A percentile compares a stretch with the other conserved stretches of the same genome.
phyloP scores from a whole-genome alignment of 1,140 invertebrate genomes.

The Anastatus disparis region DNA sequence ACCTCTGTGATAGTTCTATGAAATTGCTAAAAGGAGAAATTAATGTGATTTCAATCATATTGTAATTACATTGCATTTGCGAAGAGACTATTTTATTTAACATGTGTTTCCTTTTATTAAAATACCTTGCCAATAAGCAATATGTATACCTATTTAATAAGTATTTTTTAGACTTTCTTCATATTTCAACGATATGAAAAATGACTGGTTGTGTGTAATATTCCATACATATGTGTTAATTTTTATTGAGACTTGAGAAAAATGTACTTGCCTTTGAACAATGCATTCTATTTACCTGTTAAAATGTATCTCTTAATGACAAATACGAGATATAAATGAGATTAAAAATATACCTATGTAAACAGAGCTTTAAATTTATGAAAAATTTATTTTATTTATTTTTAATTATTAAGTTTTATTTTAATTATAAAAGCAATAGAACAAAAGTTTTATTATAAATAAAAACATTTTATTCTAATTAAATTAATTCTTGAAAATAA shows the following conservation, averaged over 20 bases:
- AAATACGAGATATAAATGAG: too few species aligned
- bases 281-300: too few species aligned
- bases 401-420: too few species aligned
- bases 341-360: too few species aligned
- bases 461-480: too few species aligned
- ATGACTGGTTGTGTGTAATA: slow-evolving; percentile 10
- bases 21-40: slow-evolving; percentile 15
- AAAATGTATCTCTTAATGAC: too few species aligned
- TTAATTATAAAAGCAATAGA: too few species aligned
- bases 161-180: background rate
- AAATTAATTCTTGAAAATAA: too few species aligned
- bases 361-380: too few species aligned
- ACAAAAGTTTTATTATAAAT: too few species aligned
- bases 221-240: background rate
- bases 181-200: background rate
- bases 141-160: background rate
- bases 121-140: background rate
- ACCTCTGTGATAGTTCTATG: slow-evolving; percentile 27
- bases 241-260: background rate
- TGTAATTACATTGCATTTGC: background rate
- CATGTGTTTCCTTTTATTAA: background rate
- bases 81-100: background rate
- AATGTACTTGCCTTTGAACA: slow-evolving; percentile 11
- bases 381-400: too few species aligned
- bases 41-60: slow-evolving; percentile 9